Evolutionary conservation across 2,797 vertebrate species (phyloP).

Genomic region (Lates japonicus): DNA sequence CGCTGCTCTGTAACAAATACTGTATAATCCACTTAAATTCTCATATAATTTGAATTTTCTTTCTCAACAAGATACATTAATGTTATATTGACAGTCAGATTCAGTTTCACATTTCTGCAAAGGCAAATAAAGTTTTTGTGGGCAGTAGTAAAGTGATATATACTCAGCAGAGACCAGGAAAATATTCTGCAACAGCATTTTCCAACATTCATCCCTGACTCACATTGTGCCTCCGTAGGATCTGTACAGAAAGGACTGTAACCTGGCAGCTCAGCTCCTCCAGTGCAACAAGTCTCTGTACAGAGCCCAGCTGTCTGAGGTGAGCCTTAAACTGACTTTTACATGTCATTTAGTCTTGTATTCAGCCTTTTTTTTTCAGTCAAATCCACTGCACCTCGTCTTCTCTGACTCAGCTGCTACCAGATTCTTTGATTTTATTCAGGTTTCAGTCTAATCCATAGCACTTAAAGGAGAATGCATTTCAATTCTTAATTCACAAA

Average conservation of each 20-base stretch:
- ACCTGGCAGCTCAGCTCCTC: constrained; percentile 96
- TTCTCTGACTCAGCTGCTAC: neutral
- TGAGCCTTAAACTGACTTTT: constrained; percentile 72
- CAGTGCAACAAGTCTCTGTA: constrained; percentile 96
- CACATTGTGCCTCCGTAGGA: constrained; percentile 84
- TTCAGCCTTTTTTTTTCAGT: neutral
- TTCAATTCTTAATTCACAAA: neutral
- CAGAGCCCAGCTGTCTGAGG: constrained; percentile 95
- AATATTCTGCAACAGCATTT: neutral
- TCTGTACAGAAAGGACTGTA: constrained; percentile 97
- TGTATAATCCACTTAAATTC: neutral
- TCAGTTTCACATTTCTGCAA: constrained; percentile 2
- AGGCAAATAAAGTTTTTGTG: neutral
- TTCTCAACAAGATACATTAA: neutral
- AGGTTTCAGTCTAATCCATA: constrained; percentile 3
- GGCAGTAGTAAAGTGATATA: neutral
- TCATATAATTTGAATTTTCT: neutral
- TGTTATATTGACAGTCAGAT: neutral
- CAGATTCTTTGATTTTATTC: neutral
- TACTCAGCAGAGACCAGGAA: neutral
- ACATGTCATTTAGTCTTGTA: neutral
- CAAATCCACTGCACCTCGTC: neutral
- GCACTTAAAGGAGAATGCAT: neutral
- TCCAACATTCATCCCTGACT: neutral
- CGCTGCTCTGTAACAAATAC: neutral